phyloP scores from a whole-genome alignment of 1,140 invertebrate genomes.

The Anoplolepis gracilipes region DNA sequence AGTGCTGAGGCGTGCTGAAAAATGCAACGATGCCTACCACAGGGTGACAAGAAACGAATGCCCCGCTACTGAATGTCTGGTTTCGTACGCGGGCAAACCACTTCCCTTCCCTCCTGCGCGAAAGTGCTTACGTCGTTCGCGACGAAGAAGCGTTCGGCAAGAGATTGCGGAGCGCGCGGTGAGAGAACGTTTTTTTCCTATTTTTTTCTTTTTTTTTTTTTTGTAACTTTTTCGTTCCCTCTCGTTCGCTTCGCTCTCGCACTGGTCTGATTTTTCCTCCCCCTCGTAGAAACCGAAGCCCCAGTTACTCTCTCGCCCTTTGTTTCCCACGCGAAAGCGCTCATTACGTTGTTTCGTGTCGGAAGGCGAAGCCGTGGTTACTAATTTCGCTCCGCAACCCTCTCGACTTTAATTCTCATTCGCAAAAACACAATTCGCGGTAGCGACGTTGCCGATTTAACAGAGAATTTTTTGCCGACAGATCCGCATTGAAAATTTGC shows the following conservation, averaged over 20 bases:
- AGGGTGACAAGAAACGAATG: conserved; percentile 63
- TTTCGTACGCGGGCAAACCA: conserved; percentile 70
- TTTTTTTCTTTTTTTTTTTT: conserved; percentile 8
- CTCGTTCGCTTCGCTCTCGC: not conserved
- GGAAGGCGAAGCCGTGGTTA: conserved; percentile 65
- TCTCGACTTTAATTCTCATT: conserved; percentile 64
- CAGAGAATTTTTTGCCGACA: conserved; percentile 16
- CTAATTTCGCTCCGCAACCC: conserved; percentile 68
- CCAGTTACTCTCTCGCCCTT: conserved; percentile 43
- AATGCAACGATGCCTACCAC: conserved; percentile 68
- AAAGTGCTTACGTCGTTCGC: conserved; percentile 75
- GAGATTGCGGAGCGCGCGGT: conserved; percentile 63
- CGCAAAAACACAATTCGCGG: conserved; percentile 58
- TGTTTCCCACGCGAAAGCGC: conserved; percentile 66
- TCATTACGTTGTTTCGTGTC: conserved; percentile 62
- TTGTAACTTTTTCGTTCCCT: not conserved
- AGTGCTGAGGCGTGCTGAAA: conserved; percentile 71
- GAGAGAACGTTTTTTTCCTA: conserved; percentile 29
- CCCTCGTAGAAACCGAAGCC: conserved; percentile 53
- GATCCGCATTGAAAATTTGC: conserved; percentile 26
- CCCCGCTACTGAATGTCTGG: conserved; percentile 65
- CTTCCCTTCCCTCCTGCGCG: conserved; percentile 73
- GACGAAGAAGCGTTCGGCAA: conserved; percentile 65
- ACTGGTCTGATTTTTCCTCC: conserved; percentile 17
- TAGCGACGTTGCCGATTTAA: conserved; percentile 45